phyloP scores from a whole-genome alignment of 2,888 invertebrate genomes.

The Stenurella melanura region DNA sequence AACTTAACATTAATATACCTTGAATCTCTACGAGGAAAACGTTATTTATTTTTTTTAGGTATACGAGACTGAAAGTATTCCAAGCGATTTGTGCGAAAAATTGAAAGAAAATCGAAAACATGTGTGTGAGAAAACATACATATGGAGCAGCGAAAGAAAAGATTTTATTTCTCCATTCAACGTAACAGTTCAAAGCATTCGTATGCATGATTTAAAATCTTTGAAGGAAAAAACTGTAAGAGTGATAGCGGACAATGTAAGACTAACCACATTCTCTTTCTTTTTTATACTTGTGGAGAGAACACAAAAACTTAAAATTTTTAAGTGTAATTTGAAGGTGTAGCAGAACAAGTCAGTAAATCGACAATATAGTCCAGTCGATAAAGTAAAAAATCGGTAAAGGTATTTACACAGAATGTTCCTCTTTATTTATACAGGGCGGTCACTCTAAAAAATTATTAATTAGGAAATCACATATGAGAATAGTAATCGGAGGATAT shows the following conservation, averaged over 20 bases:
- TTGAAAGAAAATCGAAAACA: constrained; percentile 33
- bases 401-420: too few species aligned
- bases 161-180: constrained; percentile 60
- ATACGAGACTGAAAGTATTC: constrained; percentile 26
- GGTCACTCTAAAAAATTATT: too few species aligned
- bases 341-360: too few species aligned
- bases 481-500: too few species aligned
- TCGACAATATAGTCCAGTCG: too few species aligned
- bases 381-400: too few species aligned
- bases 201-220: constrained; percentile 55
- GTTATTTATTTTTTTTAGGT: constrained; percentile 11
- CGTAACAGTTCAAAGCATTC: neutral
- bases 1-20: neutral
- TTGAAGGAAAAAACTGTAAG: constrained; percentile 56
- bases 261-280: neutral
- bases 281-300: too few species aligned
- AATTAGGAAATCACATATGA: too few species aligned
- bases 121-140: constrained; percentile 61
- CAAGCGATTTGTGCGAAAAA: constrained; percentile 49
- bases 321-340: too few species aligned
- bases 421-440: too few species aligned
- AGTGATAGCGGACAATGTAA: constrained; percentile 54
- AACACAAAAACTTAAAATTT: too few species aligned
- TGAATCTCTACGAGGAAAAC: neutral
- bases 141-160: constrained; percentile 57